Evolutionary conservation across 2,113 vertebrate genomes (phyloP).

Genomic region (Rutilus rutilus): DNA sequence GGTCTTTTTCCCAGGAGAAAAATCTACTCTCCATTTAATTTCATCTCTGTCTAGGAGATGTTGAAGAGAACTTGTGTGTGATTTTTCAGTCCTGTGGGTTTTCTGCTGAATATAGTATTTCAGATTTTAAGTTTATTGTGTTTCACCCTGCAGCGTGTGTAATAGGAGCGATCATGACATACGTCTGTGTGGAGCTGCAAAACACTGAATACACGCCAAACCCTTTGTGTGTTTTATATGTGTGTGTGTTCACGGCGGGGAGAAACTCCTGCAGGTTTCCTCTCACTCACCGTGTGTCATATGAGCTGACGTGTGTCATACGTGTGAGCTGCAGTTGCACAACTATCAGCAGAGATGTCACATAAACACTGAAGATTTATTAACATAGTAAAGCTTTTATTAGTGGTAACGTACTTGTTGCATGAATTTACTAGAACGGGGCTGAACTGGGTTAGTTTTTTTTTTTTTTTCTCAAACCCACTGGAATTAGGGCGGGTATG

Average conservation of each 20-base stretch:
- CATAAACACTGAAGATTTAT: conserved; percentile 21
- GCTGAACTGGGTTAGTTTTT: not conserved
- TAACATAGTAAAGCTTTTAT: not conserved
- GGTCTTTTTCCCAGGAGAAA: not conserved
- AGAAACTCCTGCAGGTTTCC: conserved; percentile 38
- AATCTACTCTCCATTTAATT: not conserved
- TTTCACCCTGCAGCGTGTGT: conserved; percentile 20
- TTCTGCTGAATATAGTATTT: conserved; percentile 5
- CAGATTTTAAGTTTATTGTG: conserved; percentile 12
- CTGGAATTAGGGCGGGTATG: no score
- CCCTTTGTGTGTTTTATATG: not conserved
- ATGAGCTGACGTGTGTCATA: conserved; percentile 44
- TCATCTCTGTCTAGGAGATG: not conserved
- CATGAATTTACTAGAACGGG: not conserved
- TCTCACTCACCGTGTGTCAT: conserved; percentile 34
- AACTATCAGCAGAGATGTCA: conserved; percentile 43
- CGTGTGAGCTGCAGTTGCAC: conserved; percentile 41
- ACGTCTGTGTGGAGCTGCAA: not conserved
- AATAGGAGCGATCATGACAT: conserved; percentile 31
- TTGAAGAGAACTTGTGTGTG: not conserved
- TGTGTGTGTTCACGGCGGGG: not conserved
- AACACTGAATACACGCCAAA: not conserved
- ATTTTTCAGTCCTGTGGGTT: conserved; percentile 2
- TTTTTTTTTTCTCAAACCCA: no score
- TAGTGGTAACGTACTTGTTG: not conserved